A percentile compares a stretch with the other conserved stretches of the same genome.
Conservation (phyloP, 1,140 invertebrate genomes). For the silkworm (Bombyx mori) region DNA sequence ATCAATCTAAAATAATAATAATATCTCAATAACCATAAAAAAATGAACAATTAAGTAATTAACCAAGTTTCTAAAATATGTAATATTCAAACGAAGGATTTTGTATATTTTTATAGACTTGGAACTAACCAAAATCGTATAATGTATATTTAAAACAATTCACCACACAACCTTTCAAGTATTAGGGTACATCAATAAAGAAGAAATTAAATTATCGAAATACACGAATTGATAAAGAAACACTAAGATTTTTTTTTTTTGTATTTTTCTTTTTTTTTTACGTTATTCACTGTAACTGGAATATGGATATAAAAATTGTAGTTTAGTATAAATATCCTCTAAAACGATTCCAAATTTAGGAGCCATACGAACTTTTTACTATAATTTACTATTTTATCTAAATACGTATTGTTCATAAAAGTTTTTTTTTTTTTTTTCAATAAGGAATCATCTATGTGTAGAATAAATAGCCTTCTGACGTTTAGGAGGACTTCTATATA, state of each 20-base stretch:
- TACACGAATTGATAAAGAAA: too few relatives aligned
- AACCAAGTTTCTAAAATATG: constrained; percentile 65
- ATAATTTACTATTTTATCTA: constrained; percentile 56
- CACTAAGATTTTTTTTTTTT: too few relatives aligned
- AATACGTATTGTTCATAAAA: constrained; percentile 53
- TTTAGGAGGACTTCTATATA: constrained; percentile 50
- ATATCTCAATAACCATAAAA: constrained; percentile 12
- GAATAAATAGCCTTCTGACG: constrained; percentile 44
- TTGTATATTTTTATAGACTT: too few relatives aligned
- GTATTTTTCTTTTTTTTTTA: too few relatives aligned
- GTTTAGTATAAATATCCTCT: neutral
- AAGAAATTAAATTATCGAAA: too few relatives aligned
- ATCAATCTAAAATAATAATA: too few relatives aligned
- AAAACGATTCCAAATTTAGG: constrained; percentile 5
- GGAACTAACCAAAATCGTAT: too few relatives aligned
- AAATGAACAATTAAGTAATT: constrained; percentile 48
- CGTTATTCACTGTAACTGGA: neutral
- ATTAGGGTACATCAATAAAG: constrained; percentile 1
- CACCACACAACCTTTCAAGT: constrained; percentile 45
- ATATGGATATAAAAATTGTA: neutral
- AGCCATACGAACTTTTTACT: constrained; percentile 32
- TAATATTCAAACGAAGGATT: neutral
- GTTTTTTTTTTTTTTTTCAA: constrained; percentile 10
- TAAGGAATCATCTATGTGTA: constrained; percentile 48
- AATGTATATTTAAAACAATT: constrained; percentile 9